A percentile compares a stretch with the other conserved stretches of the same genome.
phyloP scores from a whole-genome alignment of 2,888 invertebrate species.

The Alloscopus bannaensis region DNA sequence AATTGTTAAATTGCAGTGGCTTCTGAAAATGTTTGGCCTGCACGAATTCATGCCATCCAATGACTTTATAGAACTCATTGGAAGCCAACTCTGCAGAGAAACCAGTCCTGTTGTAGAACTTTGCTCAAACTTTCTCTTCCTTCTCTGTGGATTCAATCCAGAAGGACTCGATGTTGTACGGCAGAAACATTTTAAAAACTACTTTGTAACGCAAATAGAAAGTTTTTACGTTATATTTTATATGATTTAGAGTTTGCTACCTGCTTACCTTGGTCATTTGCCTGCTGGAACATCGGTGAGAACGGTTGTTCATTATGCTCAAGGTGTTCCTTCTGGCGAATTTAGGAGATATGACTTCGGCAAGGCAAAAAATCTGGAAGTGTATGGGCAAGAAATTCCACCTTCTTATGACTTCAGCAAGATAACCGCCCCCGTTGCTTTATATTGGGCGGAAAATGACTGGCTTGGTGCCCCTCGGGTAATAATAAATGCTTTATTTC shows the following conservation, averaged over 20 bases:
- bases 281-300: constrained; percentile 75
- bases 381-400: constrained; percentile 67
- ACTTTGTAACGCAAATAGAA: neutral
- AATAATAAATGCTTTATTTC: too few relatives aligned
- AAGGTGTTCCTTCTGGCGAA: constrained; percentile 69
- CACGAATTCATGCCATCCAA: constrained; percentile 82
- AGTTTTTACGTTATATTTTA: neutral
- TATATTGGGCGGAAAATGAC: constrained; percentile 68
- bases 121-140: constrained; percentile 82
- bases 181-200: neutral
- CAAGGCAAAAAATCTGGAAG: constrained; percentile 51
- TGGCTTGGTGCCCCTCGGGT: constrained; percentile 62
- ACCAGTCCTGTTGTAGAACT: constrained; percentile 78
- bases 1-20: constrained; percentile 74
- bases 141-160: constrained; percentile 78
- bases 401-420: constrained; percentile 68
- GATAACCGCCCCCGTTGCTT: constrained; percentile 58
- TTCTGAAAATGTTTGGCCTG: constrained; percentile 77
- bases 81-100: constrained; percentile 79
- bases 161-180: constrained; percentile 76
- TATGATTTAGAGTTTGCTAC: constrained; percentile 78
- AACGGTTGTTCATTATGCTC: constrained; percentile 76
- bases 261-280: constrained; percentile 62
- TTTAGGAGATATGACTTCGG: constrained; percentile 75
- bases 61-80: constrained; percentile 78